These are phyloP conservation scores for Cheilosia variabilis DNA, from an alignment of 2,888 invertebrate genomes.

Conservation along the genomic window DNA sequence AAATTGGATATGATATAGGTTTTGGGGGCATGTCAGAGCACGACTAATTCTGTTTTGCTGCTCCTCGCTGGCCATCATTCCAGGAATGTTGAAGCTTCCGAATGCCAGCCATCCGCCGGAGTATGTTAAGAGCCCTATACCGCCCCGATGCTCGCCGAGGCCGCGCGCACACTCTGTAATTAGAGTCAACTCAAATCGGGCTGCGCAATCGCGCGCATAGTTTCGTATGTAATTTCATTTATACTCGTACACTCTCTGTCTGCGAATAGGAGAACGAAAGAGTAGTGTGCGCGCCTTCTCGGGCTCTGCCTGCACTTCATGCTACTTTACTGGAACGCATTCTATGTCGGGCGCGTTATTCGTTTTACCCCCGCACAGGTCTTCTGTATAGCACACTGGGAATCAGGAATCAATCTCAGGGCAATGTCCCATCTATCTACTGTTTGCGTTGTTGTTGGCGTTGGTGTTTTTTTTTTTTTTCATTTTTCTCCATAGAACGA, in stretches of 20 bases:
- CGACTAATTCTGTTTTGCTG: conserved; percentile 68
- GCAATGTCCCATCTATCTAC: conserved; percentile 71
- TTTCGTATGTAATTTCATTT: conserved; percentile 68
- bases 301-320: conserved; percentile 17
- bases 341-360: conserved; percentile 19
- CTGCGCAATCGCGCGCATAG: conserved; percentile 72
- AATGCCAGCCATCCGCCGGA: conserved; percentile 51
- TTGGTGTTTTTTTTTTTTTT: background rate
- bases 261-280: conserved; percentile 48
- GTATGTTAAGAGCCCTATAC: conserved; percentile 60
- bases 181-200: conserved; percentile 74
- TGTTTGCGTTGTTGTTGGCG: conserved; percentile 17
- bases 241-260: background rate
- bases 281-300: conserved; percentile 2
- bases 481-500: background rate
- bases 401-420: conserved; percentile 72
- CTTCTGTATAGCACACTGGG: conserved; percentile 36
- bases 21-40: conserved; percentile 77
- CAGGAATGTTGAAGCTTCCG: conserved; percentile 74
- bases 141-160: conserved; percentile 44
- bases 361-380: background rate
- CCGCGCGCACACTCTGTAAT: conserved; percentile 66
- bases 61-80: conserved; percentile 44
- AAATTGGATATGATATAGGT: conserved; percentile 77
- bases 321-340: conserved; percentile 73